phyloP scores from a whole-genome alignment of 2,888 invertebrate genomes.

The Agrypnus murinus region DNA sequence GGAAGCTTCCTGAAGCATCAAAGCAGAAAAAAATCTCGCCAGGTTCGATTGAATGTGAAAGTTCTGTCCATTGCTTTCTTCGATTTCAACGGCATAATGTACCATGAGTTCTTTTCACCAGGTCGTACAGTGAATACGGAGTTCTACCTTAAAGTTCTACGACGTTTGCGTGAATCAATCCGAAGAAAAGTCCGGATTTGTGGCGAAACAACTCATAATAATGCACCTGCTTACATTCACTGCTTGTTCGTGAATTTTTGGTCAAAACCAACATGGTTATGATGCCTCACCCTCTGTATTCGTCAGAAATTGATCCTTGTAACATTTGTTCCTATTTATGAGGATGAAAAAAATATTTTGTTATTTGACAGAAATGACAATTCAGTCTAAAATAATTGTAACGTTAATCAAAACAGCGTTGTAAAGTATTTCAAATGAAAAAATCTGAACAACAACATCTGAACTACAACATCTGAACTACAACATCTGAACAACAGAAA shows the following conservation, averaged over 20 bases:
- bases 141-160: neutral
- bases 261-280: conserved; percentile 43
- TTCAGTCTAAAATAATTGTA: too few relatives aligned
- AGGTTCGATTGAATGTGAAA: too few relatives aligned
- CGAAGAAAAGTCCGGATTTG: neutral
- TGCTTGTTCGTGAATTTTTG: conserved; percentile 47
- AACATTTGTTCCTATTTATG: conserved; percentile 52
- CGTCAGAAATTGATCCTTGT: conserved; percentile 45
- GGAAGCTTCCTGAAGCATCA: conserved; percentile 56
- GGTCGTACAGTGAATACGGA: too few relatives aligned
- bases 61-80: conserved; percentile 6
- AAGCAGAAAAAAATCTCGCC: conserved; percentile 60
- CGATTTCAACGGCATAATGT: conserved; percentile 10
- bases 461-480: too few relatives aligned
- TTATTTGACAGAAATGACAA: too few relatives aligned
- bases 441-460: too few relatives aligned
- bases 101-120: neutral
- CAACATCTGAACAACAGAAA: too few relatives aligned
- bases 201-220: neutral
- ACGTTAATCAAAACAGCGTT: too few relatives aligned
- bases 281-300: conserved; percentile 51
- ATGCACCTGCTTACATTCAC: conserved; percentile 2
- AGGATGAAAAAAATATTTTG: conserved; percentile 56
- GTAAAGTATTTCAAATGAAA: too few relatives aligned
- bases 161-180: conserved; percentile 3